Percentiles rank a stretch among this genome's conserved stretches.
Evolutionary conservation across 2,888 invertebrate species (phyloP).

Genomic region (Drosophila pseudotalamancana): DNA sequence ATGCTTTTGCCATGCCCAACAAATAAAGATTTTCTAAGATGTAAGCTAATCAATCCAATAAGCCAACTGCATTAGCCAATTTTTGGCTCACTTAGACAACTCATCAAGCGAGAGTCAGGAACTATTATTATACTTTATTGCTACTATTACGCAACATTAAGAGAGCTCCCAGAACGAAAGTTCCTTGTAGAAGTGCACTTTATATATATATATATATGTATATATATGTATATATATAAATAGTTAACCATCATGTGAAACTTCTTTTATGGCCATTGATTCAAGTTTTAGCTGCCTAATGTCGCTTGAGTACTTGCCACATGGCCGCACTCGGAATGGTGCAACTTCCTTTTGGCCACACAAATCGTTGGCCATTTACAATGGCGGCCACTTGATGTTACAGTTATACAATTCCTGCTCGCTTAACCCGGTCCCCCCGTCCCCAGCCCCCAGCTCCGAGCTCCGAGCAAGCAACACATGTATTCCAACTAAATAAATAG

Average conservation of each 20-base stretch:
- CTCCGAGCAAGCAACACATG: no score
- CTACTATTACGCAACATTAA: not conserved
- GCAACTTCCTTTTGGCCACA: constrained; percentile 49
- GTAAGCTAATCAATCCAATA: no score
- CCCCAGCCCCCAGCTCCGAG: constrained; percentile 13
- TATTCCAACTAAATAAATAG: constrained; percentile 69
- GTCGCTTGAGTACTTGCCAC: constrained; percentile 32
- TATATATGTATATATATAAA: not conserved
- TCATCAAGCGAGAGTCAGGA: not conserved
- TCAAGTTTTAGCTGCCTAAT: constrained; percentile 13
- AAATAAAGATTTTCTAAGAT: no score
- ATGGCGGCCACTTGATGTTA: constrained; percentile 42
- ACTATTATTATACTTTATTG: not conserved
- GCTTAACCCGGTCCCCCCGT: constrained; percentile 13
- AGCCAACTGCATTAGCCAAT: not conserved
- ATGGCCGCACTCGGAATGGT: constrained; percentile 11
- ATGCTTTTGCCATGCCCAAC: no score
- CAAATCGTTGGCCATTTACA: constrained; percentile 72
- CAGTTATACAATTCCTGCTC: constrained; percentile 44
- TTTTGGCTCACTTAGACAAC: not conserved
- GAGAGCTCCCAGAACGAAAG: not conserved
- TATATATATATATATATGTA: not conserved
- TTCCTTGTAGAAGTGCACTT: not conserved
- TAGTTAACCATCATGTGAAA: not conserved
- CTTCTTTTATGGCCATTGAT: constrained; percentile 1